Evolutionary conservation across 2,888 invertebrate species (phyloP).

Genomic region (Adelphocoris suturalis): DNA sequence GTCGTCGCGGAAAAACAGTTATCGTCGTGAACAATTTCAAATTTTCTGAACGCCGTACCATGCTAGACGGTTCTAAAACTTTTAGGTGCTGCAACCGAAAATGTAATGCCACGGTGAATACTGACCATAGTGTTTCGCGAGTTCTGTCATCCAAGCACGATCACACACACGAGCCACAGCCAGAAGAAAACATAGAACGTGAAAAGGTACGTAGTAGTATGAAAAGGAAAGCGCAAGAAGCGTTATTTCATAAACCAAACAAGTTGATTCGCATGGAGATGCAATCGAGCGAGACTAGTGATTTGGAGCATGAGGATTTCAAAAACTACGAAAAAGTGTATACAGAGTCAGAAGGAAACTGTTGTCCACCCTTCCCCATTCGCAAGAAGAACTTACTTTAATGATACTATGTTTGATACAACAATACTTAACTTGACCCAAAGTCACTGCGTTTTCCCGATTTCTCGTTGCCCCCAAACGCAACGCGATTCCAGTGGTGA

Average conservation of each 20-base stretch:
- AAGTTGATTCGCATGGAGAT: background rate
- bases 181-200: conserved; percentile 4
- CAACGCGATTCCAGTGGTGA: no score
- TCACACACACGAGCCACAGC: background rate
- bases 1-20: background rate
- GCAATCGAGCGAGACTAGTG: background rate
- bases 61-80: background rate
- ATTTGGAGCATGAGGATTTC: background rate
- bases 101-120: conserved; percentile 7
- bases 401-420: no score
- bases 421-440: no score
- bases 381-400: no score
- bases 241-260: background rate
- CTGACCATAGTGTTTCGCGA: background rate
- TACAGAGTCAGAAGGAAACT: background rate
- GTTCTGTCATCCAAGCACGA: background rate
- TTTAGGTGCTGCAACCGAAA: background rate
- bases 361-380: no score
- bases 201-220: background rate
- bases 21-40: background rate
- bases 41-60: background rate
- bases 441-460: no score
- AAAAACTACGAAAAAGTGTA: background rate
- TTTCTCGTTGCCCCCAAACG: no score
- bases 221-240: conserved; percentile 23